Conservation (phyloP, 2,113 vertebrate species). For the Planiliza haematocheilus region DNA sequence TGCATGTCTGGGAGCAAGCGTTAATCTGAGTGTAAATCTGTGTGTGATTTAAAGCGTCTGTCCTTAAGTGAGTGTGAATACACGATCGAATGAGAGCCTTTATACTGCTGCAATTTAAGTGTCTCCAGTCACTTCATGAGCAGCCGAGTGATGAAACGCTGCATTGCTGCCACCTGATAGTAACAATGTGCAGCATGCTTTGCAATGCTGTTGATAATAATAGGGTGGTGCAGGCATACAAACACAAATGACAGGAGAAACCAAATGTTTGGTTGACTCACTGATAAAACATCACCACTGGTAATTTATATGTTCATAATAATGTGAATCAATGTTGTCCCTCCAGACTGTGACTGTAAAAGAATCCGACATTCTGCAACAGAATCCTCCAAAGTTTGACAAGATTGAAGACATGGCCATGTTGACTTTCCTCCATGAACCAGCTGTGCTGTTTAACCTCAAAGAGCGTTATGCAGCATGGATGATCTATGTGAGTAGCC, state of each 20-base stretch:
- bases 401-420: constrained; percentile 94
- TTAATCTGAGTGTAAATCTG: constrained; percentile 51
- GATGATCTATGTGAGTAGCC: constrained; percentile 93
- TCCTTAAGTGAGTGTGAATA: constrained; percentile 42
- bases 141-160: constrained; percentile 41
- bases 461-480: constrained; percentile 95
- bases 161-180: constrained; percentile 39
- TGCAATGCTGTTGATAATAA: constrained; percentile 9
- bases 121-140: constrained; percentile 8
- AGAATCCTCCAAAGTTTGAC: constrained; percentile 95
- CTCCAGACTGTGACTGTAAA: constrained; percentile 85
- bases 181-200: constrained; percentile 14
- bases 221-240: background rate
- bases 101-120: constrained; percentile 21
- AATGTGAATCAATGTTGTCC: constrained; percentile 8
- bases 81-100: constrained; percentile 2
- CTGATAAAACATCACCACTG: background rate
- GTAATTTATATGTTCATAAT: background rate
- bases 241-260: background rate
- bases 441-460: constrained; percentile 93
- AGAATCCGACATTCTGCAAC: constrained; percentile 84
- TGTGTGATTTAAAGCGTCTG: constrained; percentile 28
- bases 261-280: background rate
- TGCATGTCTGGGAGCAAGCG: constrained; percentile 24
- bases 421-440: constrained; percentile 92